Evolutionary conservation across 2,888 invertebrate species (phyloP).

Genomic region (Bibio marci): DNA sequence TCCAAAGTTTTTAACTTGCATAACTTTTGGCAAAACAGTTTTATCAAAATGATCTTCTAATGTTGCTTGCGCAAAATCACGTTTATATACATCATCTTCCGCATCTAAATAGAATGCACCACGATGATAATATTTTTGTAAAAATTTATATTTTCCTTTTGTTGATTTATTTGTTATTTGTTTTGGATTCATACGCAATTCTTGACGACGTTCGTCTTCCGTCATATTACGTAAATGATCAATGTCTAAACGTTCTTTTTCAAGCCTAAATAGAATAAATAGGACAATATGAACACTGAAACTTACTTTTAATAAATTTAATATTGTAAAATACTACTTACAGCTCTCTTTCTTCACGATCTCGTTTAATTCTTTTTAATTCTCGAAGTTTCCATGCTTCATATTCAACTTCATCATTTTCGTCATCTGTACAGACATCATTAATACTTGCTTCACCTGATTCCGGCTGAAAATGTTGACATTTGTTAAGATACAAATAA

Average conservation of each 20-base stretch:
- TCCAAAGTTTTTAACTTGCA: constrained; percentile 99
- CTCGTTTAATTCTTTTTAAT: constrained; percentile 87
- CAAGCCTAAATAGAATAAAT: constrained; percentile 36
- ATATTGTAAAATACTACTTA: constrained; percentile 32
- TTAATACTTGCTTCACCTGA: constrained; percentile 61
- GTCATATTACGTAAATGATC: constrained; percentile 86
- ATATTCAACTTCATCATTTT: constrained; percentile 91
- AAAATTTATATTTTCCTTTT: constrained; percentile 97
- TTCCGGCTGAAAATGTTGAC: constrained; percentile 32
- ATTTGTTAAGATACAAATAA: neutral
- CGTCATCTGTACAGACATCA: constrained; percentile 85
- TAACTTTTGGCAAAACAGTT: constrained; percentile 94
- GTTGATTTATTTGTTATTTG: constrained; percentile 81
- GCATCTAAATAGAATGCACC: constrained; percentile 96
- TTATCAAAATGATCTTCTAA: constrained; percentile 99
- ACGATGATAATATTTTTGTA: constrained; percentile 99
- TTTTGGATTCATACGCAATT: constrained; percentile 81
- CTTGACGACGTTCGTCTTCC: constrained; percentile 87
- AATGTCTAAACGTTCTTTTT: constrained; percentile 74
- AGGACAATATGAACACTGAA: neutral
- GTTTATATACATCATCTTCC: constrained; percentile 77
- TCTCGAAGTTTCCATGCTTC: constrained; percentile 97
- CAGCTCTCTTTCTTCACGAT: constrained; percentile 88
- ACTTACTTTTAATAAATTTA: constrained; percentile 1
- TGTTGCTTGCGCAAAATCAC: constrained; percentile 90